These are phyloP conservation scores for Chanos chanos DNA, from an alignment of 2,797 vertebrate genomes.

Conservation along the genomic window DNA sequence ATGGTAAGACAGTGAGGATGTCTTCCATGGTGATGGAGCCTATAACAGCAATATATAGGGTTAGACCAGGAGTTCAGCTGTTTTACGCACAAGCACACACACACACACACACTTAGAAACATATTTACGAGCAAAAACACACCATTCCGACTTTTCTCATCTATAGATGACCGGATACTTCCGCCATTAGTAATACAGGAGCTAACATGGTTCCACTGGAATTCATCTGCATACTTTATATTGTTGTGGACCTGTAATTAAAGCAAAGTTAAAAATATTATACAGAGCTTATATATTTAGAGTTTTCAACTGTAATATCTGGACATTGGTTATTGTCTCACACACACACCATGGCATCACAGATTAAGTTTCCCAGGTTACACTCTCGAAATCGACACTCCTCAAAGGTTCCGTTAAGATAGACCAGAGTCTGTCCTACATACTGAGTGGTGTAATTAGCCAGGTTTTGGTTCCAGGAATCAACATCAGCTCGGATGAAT, in stretches of 20 bases:
- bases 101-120: neutral
- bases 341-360: conserved; percentile 84
- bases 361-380: conserved; percentile 92
- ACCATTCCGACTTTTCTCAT: conserved; percentile 81
- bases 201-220: conserved; percentile 86
- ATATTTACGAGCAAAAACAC: neutral
- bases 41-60: conserved; percentile 40
- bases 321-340: neutral
- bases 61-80: neutral
- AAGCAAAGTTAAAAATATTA: neutral
- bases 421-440: conserved; percentile 84
- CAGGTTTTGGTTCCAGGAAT: conserved; percentile 74
- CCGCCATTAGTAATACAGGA: conserved; percentile 85
- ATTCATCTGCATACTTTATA: conserved; percentile 60
- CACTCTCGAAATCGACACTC: conserved; percentile 86
- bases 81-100: neutral
- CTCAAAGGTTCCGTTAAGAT: conserved; percentile 77
- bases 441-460: conserved; percentile 72
- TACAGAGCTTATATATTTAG: neutral
- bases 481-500: conserved; percentile 73
- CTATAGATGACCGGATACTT: conserved; percentile 77
- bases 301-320: neutral
- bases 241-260: conserved; percentile 78
- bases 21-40: conserved; percentile 88
- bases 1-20: conserved; percentile 82